Evolutionary conservation across 2,113 vertebrate genomes (phyloP).

Genomic region (Pseudopipra pipra): DNA sequence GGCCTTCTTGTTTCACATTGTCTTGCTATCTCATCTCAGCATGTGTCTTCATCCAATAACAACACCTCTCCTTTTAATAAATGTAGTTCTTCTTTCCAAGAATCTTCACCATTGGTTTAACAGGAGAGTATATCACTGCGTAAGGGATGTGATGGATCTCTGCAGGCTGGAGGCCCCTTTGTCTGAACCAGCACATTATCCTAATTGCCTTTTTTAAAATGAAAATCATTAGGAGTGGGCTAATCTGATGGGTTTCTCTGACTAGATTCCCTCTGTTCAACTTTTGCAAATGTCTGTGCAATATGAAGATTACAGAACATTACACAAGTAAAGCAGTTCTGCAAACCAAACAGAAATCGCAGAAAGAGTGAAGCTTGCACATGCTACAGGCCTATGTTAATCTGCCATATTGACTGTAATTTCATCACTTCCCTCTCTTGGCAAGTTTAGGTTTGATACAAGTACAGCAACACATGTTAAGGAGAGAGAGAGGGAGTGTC

Average conservation of each 20-base stretch:
- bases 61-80: not conserved
- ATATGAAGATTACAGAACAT: not conserved
- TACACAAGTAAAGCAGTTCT: not conserved
- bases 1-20: not conserved
- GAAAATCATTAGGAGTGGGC: not conserved
- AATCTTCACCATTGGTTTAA: not conserved
- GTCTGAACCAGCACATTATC: not conserved
- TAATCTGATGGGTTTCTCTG: not conserved
- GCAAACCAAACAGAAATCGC: not conserved
- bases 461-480: not conserved
- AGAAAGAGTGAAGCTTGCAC: not conserved
- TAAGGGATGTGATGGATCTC: not conserved
- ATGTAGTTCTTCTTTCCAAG: not conserved
- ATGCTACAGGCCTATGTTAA: not conserved
- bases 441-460: not conserved
- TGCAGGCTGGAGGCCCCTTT: not conserved
- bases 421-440: not conserved
- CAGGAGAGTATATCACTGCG: fast-evolving
- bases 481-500: not conserved
- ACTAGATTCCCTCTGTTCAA: not conserved
- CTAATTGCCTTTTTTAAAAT: not conserved
- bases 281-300: not conserved
- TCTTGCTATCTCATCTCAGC: not conserved
- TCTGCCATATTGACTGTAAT: not conserved
- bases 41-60: not conserved